Base-by-base conservation (phyloP, 2,888 invertebrate species). In the Perizoma affinitatum region DNA sequence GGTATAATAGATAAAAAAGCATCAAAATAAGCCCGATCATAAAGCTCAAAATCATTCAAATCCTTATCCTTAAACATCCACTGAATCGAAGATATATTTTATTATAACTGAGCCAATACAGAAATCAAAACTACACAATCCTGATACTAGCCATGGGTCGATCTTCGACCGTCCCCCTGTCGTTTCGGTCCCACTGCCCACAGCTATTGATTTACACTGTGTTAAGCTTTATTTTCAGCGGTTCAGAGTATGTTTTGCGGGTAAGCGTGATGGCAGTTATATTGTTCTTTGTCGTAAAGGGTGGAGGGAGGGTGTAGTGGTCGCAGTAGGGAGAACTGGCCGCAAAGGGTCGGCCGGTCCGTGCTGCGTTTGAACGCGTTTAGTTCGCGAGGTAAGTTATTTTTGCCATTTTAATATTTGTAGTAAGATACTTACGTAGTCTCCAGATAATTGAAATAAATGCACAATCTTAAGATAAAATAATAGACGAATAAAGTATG, bases 261-360 rank as follows among this genome's bases (percentile, higher is more conserved):
- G 33, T 9, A 22, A 22, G 22, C 45, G 38, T 47, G n/a, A 38
- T 44, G 77, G 79, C 65, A 69, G 81, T 80, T 88, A 78, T 72
- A 78, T 79, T 86, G 87, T 88, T 89, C 85, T 89, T 86, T 83
- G 82, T 73, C 79, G 71, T 70, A 68, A 67, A 74, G 77, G 83
- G 81, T 82, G 80, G 82, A 82, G 83, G 79, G 83, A 83, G 89
- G 92, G 90, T 86, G 90, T 79, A 88, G 90, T 92, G 91, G 90
- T 90, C 90, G 90, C 84, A 81, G 82, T 75, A 84, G 90, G 90
- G 90, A 81, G 88, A 79, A 89, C 89, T 89, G 91, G 78, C 91
- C 92, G 90, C 88, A 91, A 87, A 90, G 91, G 90, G 87, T 87
- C 84, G 82, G 82, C 80, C 79, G 86, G 76, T 75, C 72, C 48